Evolutionary conservation across 1,140 invertebrate genomes (phyloP), one percentile per base, ranked within the genome.

Genomic region (Lepidurus arcticus): DNA sequence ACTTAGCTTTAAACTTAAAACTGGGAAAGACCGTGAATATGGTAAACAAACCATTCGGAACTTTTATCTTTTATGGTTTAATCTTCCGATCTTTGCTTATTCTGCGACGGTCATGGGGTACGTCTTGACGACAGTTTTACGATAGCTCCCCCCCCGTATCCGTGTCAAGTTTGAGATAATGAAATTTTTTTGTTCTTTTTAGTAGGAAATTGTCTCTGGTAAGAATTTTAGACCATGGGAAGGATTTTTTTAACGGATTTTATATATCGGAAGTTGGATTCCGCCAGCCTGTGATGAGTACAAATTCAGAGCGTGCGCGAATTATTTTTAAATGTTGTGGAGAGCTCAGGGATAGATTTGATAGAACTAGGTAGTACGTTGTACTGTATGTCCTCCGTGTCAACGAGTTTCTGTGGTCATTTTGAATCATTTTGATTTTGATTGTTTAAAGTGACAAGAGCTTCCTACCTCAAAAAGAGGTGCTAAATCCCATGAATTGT

Each of bases 211-310:
- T n/a, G 53, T 65, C 16, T 65, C 6, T 16, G 21, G 53, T 7
- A 47, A 34, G 34, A 65, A n/a, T 65, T 16, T 65, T 65, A 65
- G 53, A 65, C 53, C 53, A 21, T 16, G 53, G 53, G 53, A 21
- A 16, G 13, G 13, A 7, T 16, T 65, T 65, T 65, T 65, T 65
- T 65, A 21, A 65, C 16, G 21, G 21, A 65, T n/a, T 16, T 21
- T 65, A 65, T 65, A 13, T n/a, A 65, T 65, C 53, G 53, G 53
- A 65, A 65, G 53, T 65, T 65, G 53, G 53, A 65, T 65, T 65
- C 53, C 53, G 53, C 53, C 53, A 65, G 53, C 53, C 53, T 65
- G 53, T 65, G 53, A 65, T 65, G 53, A 65, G 53, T 65, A 65
- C 53, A 65, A 65, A 65, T 65, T 65, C 45, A 16, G 53, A 65